Base-by-base conservation (phyloP, 64 coral and sea anemone genomes). In the Porites lutea region DNA sequence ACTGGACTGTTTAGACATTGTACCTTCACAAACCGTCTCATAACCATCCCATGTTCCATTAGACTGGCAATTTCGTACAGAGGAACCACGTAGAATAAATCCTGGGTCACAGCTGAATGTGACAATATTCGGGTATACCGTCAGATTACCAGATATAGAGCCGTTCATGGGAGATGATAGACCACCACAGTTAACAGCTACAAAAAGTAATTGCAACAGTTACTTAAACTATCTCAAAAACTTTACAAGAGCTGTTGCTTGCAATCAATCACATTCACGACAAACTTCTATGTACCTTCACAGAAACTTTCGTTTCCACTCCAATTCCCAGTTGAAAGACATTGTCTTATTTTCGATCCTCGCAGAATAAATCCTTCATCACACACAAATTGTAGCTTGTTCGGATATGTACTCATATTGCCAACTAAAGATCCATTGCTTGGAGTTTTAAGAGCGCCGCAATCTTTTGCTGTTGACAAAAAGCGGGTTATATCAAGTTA, bases 351-450 rank as follows among this genome's bases (percentile, higher is more conserved):
- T 18, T 44, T 46, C 12, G 78, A 65, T 15, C 92, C 92, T 45
- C 87, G 51, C 68, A 94, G 65, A 50, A 83, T 65, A 22, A 89
- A 94, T 2, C 92, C 92, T n/a, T 89, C 64, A 43, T 89, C 77
- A 77, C 92, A 94, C 5, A 52, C 52, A 37, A 82, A 73, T 46
- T 52, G 79, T 11, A 89, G 62, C 22, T 66, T 37, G 45, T 83
- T 83, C 8, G 92, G 92, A 76, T 94, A 89, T 44, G 60, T 63
- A 53, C 86, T 75, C 9, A 48, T 66, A 50, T 18, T 79, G 16
- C 92, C 92, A 65, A 64, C 75, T 12, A 83, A 53, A 46, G 18
- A 57, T 37, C 92, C 92, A 83, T 94, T 89, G 15, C 11, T 7
- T 58, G 72, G 50, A 0, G 22, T 62, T 16, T 43, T 19, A 13